Evolutionary conservation across 2,888 invertebrate genomes (phyloP).

Genomic region (Caenorhabditis sinica): DNA sequence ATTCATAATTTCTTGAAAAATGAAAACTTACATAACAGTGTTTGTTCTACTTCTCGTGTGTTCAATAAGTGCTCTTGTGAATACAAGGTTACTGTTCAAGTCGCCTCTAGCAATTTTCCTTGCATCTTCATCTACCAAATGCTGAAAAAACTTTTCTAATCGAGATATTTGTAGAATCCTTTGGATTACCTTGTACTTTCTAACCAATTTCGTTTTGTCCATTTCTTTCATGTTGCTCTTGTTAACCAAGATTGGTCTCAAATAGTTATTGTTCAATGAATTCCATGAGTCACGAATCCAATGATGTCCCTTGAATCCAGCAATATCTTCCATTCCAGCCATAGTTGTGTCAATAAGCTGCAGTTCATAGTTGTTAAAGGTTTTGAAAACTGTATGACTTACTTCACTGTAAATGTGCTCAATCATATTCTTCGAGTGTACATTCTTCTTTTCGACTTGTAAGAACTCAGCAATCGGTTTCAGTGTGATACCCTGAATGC

Average conservation of each 20-base stretch:
- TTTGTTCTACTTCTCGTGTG: conserved; percentile 74
- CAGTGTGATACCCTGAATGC: conserved; percentile 92
- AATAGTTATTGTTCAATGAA: conserved; percentile 72
- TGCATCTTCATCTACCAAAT: conserved; percentile 65
- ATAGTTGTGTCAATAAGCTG: conserved; percentile 80
- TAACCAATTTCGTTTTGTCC: conserved; percentile 80
- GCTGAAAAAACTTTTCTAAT: too few relatives aligned
- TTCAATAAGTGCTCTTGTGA: conserved; percentile 73
- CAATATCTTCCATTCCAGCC: conserved; percentile 83
- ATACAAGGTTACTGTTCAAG: conserved; percentile 70
- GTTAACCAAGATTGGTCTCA: conserved; percentile 75
- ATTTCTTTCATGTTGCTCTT: conserved; percentile 74
- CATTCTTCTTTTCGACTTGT: conserved; percentile 94
- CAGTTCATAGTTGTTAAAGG: background rate
- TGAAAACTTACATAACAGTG: conserved; percentile 58
- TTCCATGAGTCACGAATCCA: conserved; percentile 80
- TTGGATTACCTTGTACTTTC: conserved; percentile 68
- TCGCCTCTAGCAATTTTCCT: conserved; percentile 68
- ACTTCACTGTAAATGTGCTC: conserved; percentile 88
- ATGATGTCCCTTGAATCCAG: conserved; percentile 81
- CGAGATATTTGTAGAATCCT: background rate
- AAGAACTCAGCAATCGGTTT: conserved; percentile 97
- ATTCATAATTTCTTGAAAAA: background rate
- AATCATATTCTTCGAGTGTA: conserved; percentile 95
- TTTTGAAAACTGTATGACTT: background rate